These are phyloP conservation scores for Notoglanidium macrostoma DNA, from an alignment of 2,797 vertebrate genomes.

Conservation along the genomic window DNA sequence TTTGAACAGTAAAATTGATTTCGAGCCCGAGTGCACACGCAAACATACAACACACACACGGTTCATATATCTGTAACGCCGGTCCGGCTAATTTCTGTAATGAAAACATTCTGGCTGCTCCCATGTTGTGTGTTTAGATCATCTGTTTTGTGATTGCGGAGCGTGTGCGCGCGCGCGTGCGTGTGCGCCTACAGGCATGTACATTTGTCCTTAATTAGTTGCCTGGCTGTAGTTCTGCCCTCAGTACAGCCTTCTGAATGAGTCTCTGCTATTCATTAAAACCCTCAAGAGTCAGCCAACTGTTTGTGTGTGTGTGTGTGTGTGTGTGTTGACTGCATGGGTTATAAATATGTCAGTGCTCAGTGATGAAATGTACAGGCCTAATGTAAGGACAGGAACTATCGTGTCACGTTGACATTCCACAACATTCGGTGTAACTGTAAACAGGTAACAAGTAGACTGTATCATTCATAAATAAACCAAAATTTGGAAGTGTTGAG, in stretches of 20 bases:
- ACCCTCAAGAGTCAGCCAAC: conserved; percentile 49
- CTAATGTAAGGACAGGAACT: neutral
- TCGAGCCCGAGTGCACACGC: neutral
- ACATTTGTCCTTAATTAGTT: conserved; percentile 54
- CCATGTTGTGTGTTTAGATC: conserved; percentile 8
- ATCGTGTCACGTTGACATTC: too few relatives aligned
- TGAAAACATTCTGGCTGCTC: conserved; percentile 42
- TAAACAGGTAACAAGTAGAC: neutral
- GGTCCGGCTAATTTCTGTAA: conserved; percentile 43
- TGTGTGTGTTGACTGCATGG: neutral
- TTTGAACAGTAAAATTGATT: neutral
- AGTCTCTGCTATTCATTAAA: conserved; percentile 58
- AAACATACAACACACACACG: neutral
- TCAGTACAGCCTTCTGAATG: conserved; percentile 48
- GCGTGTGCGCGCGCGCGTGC: conserved; percentile 4
- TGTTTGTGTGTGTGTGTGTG: conserved; percentile 37
- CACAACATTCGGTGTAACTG: neutral
- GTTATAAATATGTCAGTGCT: neutral
- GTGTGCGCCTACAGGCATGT: conserved; percentile 15
- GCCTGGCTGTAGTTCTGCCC: conserved; percentile 51
- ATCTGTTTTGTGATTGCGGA: conserved; percentile 39
- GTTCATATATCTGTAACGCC: conserved; percentile 6
- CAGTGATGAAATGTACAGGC: neutral
- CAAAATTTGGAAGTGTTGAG: neutral
- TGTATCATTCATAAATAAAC: neutral